Evolutionary conservation across 2,888 invertebrate species (phyloP), one percentile per base, ranked within the genome.

Genomic region (Eulithis testata): DNA sequence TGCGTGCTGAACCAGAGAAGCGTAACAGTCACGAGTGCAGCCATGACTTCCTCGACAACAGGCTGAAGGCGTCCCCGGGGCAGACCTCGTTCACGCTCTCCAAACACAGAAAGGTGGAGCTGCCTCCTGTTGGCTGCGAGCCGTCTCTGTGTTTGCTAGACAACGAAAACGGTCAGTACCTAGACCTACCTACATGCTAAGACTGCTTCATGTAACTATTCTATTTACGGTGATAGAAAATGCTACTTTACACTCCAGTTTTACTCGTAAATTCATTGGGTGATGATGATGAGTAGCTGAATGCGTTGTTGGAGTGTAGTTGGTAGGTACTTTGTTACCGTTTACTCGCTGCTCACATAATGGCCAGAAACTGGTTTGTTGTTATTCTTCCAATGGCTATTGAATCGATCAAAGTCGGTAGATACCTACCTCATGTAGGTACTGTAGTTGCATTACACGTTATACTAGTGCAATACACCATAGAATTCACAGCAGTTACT

Each of bases 51-150:
- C 83, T 83, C 60, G 94, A 93, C 62, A 89, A 91, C 81, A 81
- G 93, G 80, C 82, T 93, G 70, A 93, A 92, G 75, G 81, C 88
- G 59, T 82, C 87, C 61, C 87, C 90, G 58, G 90, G 87, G 61
- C 90, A 90, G 76, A 89, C 93, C 50, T 91, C 94, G 59, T 95
- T 95, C 82, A 95, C 95, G 49, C 80, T 95, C 68, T 94, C 94
- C 66, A 94, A 94, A 74, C 95, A 95, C 83, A 87, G 94, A 72
- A 95, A 94, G 82, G 95, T 95, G 70, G 95, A 95, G 76, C 86
- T 95, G 65, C 91, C 94, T 59, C 94, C 95, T 27, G 90, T 90
- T 63, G 82, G 81, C 61, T 81, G 83, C 66, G 91, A 90, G 68
- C 79, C 86, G 11, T 79, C 89, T 12, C 85, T 90, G 66, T 79